Conservation (phyloP, 2,888 invertebrate genomes). For the Agonum fuliginosum region DNA sequence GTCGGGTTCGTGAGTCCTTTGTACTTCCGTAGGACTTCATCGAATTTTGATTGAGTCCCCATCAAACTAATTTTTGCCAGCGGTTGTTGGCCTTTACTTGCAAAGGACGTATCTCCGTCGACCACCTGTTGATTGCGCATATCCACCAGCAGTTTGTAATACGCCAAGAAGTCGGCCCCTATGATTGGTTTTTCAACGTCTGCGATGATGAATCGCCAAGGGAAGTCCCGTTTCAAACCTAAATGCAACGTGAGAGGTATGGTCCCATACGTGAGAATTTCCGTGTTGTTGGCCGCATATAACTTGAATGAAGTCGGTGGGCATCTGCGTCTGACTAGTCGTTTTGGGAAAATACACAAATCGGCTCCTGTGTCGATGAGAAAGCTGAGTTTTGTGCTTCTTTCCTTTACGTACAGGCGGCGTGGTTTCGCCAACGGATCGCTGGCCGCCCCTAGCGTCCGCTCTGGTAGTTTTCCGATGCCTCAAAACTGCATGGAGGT, state of each 20-base stretch:
- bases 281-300: slow-evolving; percentile 2
- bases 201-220: slow-evolving; percentile 64
- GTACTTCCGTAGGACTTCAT: slow-evolving; percentile 40
- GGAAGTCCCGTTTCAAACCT: slow-evolving; percentile 65
- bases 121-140: slow-evolving; percentile 64
- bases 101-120: slow-evolving; percentile 57
- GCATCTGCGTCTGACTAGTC: background rate
- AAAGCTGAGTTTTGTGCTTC: background rate
- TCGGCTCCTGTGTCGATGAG: slow-evolving; percentile 17
- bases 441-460: background rate
- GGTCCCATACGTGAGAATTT: slow-evolving; percentile 18
- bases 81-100: slow-evolving; percentile 5
- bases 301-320: background rate
- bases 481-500: background rate
- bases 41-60: slow-evolving; percentile 45
- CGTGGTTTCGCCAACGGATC: background rate
- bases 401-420: background rate
- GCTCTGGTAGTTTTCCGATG: background rate
- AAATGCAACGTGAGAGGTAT: slow-evolving; percentile 60
- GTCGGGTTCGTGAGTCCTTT: background rate
- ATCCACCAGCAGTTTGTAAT: slow-evolving; percentile 66
- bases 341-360: background rate
- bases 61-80: slow-evolving; percentile 4
- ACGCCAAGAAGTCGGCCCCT: slow-evolving; percentile 66
- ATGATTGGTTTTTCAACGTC: slow-evolving; percentile 67